A percentile compares a stretch with the other conserved stretches of the same genome.
Evolutionary conservation across 2,888 invertebrate species (phyloP).

Genomic region (Drosophila dives): DNA sequence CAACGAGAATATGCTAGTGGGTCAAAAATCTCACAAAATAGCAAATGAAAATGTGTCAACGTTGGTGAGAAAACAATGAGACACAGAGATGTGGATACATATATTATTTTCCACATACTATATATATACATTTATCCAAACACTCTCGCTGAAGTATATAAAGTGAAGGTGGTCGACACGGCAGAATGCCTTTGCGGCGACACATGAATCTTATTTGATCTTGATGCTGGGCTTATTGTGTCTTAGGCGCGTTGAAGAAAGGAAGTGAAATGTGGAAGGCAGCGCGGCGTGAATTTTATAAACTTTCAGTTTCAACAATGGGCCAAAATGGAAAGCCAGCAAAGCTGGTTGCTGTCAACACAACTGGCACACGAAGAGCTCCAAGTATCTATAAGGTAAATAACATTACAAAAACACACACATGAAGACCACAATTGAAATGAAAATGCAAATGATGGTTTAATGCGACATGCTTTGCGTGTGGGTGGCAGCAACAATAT

Average conservation of each 20-base stretch:
- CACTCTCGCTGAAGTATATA: conserved; percentile 8
- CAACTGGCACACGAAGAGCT: conserved; percentile 40
- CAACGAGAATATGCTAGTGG: conserved; percentile 36
- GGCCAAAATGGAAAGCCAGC: conserved; percentile 65
- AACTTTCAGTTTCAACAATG: conserved; percentile 73
- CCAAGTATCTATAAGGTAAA: conserved; percentile 21
- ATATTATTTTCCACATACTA: conserved; percentile 17
- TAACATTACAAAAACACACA: conserved; percentile 34
- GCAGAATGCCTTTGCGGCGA: conserved; percentile 56
- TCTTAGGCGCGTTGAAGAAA: conserved; percentile 53
- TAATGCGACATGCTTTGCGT: conserved; percentile 33
- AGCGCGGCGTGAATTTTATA: conserved; percentile 49
- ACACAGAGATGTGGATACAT: conserved; percentile 27
- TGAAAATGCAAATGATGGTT: conserved; percentile 53
- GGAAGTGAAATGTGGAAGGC: conserved; percentile 67
- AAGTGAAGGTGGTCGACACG: conserved; percentile 64
- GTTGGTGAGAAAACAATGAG: conserved; percentile 52
- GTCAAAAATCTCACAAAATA: conserved; percentile 25
- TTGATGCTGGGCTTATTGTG: conserved; percentile 27
- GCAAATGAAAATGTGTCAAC: conserved; percentile 51
- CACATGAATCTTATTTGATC: conserved; percentile 57
- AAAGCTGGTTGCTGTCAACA: conserved; percentile 49
- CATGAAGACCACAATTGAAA: conserved; percentile 24
- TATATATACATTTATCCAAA: neutral
- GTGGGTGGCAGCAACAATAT: conserved; percentile 40